phyloP scores from a whole-genome alignment of 2,888 invertebrate species.

The Teleiodes luculella region DNA sequence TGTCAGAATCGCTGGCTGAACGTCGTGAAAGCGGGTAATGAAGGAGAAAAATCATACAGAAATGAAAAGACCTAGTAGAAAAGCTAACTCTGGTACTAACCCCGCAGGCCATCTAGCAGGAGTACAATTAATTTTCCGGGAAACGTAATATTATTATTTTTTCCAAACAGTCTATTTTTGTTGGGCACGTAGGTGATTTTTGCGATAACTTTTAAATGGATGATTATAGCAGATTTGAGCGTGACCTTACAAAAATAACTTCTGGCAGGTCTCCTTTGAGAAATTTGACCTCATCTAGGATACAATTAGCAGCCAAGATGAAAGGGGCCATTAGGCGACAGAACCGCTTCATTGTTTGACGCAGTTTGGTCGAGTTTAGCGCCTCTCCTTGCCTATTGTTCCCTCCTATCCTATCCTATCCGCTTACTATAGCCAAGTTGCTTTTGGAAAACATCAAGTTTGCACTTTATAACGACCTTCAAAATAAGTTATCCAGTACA shows the following conservation, averaged over 20 bases:
- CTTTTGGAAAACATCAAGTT: background rate
- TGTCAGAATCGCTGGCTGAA: too few relatives aligned
- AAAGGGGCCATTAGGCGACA: constrained; percentile 31
- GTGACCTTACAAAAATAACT: background rate
- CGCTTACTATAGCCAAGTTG: background rate
- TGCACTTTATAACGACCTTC: too few relatives aligned
- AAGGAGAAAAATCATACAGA: too few relatives aligned
- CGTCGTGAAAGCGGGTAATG: too few relatives aligned
- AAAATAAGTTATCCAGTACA: too few relatives aligned
- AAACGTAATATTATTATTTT: too few relatives aligned
- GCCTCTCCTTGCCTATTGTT: background rate
- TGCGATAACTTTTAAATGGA: background rate
- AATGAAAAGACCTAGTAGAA: too few relatives aligned
- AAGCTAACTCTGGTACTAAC: too few relatives aligned
- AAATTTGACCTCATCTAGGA: constrained; percentile 8
- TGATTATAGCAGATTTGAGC: background rate
- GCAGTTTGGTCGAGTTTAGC: constrained; percentile 22
- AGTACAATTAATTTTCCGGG: too few relatives aligned
- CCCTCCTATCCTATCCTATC: background rate
- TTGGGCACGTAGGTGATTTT: too few relatives aligned
- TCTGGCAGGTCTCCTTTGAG: background rate
- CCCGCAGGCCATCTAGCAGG: too few relatives aligned
- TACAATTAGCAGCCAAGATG: constrained; percentile 27
- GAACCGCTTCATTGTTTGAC: constrained; percentile 27
- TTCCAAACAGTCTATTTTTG: too few relatives aligned